Conservation (phyloP, 2,113 vertebrate species). For the Morphnarchus princeps region DNA sequence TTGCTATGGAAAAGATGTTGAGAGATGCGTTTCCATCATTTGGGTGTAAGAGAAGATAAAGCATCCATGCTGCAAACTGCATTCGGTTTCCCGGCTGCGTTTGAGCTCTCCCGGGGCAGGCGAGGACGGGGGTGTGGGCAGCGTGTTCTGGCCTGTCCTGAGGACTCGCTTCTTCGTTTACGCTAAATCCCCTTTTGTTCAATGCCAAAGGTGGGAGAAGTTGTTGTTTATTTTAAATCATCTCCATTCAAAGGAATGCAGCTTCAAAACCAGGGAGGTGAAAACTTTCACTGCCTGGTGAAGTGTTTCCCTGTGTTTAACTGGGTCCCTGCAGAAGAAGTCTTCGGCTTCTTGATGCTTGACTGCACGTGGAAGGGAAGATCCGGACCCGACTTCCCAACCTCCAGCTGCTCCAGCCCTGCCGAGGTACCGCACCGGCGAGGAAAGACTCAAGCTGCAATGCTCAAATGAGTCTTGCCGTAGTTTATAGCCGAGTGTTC, state of each 20-base stretch:
- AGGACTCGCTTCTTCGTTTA: background rate
- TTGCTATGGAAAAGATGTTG: background rate
- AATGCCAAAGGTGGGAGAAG: background rate
- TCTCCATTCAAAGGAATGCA: background rate
- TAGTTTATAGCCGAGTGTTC: background rate
- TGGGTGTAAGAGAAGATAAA: background rate
- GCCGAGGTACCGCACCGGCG: fast-evolving
- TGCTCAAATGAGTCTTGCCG: background rate
- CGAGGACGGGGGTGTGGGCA: background rate
- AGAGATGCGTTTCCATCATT: background rate
- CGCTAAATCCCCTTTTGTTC: background rate
- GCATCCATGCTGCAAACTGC: background rate
- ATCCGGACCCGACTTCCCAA: background rate
- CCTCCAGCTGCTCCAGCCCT: background rate
- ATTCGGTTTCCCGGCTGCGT: background rate
- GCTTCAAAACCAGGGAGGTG: background rate
- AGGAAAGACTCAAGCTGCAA: background rate
- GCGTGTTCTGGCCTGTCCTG: background rate
- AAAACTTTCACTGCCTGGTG: background rate
- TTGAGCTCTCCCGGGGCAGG: background rate
- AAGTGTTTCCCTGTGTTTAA: background rate
- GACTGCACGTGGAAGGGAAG: background rate
- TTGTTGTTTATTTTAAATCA: background rate
- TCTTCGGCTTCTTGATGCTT: background rate
- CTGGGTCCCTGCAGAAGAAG: background rate